Percentiles rank a stretch among this genome's conserved stretches.
Conservation (phyloP, 2,113 vertebrate genomes). For the Dromaius novaehollandiae region DNA sequence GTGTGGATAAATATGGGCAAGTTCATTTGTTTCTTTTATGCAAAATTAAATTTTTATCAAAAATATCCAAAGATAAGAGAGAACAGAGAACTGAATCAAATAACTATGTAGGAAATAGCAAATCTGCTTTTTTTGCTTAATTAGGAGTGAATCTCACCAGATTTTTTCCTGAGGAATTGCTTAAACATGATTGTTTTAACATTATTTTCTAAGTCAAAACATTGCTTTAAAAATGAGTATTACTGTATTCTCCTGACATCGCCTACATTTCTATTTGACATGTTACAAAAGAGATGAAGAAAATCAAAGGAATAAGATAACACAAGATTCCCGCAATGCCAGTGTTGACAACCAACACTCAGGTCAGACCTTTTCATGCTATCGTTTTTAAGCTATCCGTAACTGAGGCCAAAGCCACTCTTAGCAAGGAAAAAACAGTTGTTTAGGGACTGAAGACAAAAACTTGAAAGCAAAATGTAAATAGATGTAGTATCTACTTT, state of each 20-base stretch:
- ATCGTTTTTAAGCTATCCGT: not conserved
- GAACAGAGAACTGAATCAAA: not conserved
- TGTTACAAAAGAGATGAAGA: not conserved
- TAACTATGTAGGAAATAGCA: not conserved
- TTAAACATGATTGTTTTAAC: not conserved
- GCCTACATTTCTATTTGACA: not conserved
- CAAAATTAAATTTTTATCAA: not conserved
- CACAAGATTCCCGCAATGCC: constrained; percentile 6
- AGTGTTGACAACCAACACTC: constrained; percentile 7
- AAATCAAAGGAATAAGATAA: constrained; percentile 28
- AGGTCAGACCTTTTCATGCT: not conserved
- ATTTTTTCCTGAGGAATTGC: not conserved
- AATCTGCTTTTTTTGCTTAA: not conserved
- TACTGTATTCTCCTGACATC: not conserved
- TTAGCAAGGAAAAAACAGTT: not conserved
- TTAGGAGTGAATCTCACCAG: not conserved
- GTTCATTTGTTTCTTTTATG: not conserved
- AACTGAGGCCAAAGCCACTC: not conserved
- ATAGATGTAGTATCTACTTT: not conserved
- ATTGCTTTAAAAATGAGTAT: constrained; percentile 5
- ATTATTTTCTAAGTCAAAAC: constrained; percentile 32
- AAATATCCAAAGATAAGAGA: not conserved
- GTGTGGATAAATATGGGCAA: fast-evolving
- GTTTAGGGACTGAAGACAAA: not conserved
- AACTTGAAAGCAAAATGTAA: not conserved